phyloP scores from a whole-genome alignment of 1,140 invertebrate species.

The Formica exsecta region DNA sequence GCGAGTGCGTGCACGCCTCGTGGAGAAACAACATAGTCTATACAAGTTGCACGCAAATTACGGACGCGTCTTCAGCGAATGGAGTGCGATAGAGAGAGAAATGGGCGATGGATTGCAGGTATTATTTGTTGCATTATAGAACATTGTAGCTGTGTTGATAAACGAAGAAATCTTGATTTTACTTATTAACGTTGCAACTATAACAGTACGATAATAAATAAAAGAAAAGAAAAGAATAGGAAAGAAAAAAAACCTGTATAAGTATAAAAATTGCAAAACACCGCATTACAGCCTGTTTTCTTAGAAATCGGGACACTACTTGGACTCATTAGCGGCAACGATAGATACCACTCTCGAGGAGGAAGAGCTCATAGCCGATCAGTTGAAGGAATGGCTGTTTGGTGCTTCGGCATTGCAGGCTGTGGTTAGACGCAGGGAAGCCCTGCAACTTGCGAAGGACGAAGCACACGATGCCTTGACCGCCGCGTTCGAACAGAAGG shows the following conservation, averaged over 20 bases:
- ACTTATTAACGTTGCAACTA: not conserved
- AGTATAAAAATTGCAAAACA: conserved; percentile 63
- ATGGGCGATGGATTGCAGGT: conserved; percentile 94
- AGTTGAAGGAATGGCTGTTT: conserved; percentile 94
- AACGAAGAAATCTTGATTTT: not conserved
- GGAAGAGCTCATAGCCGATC: conserved; percentile 93
- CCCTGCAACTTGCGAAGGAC: conserved; percentile 91
- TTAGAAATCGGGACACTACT: conserved; percentile 89
- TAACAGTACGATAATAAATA: not conserved
- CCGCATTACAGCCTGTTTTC: conserved; percentile 73
- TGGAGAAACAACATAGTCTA: conserved; percentile 92
- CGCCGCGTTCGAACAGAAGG: conserved; percentile 87
- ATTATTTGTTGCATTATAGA: conserved; percentile 39
- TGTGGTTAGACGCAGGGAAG: conserved; percentile 91
- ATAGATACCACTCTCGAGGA: conserved; percentile 93
- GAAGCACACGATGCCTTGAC: conserved; percentile 89
- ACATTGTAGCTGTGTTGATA: not conserved
- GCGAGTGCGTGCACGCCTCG: conserved; percentile 89
- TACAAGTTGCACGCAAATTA: conserved; percentile 94
- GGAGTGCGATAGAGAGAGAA: conserved; percentile 94
- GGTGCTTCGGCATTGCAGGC: conserved; percentile 91
- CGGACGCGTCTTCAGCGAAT: conserved; percentile 94
- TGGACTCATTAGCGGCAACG: conserved; percentile 92
- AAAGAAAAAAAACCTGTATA: not conserved
- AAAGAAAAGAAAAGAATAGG: not conserved